Evolutionary conservation across 2,888 invertebrate genomes (phyloP).

Genomic region (Mechanitis messenoides): DNA sequence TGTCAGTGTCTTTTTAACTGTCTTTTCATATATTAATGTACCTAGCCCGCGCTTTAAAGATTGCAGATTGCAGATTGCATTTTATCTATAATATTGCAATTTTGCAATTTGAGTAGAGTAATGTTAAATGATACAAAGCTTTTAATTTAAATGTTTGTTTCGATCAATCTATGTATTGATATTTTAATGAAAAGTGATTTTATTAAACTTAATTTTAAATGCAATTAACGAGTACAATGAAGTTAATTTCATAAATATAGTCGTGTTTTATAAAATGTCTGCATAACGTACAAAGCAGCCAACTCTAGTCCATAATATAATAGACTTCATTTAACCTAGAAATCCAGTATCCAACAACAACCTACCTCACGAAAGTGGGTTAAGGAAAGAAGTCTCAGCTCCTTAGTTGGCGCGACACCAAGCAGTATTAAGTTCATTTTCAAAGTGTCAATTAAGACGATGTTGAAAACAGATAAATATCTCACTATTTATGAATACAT

Average conservation of each 20-base stretch:
- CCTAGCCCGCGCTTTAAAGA: too few relatives aligned
- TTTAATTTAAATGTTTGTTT: too few relatives aligned
- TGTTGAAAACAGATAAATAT: conserved; percentile 9
- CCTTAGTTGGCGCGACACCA: conserved; percentile 13
- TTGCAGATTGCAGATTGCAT: too few relatives aligned
- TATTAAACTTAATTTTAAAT: too few relatives aligned
- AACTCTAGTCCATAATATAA: conserved; percentile 3
- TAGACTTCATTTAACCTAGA: conserved; percentile 7
- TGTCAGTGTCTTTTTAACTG: too few relatives aligned
- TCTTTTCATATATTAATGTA: too few relatives aligned
- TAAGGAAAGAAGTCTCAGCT: conserved; percentile 7
- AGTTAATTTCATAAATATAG: background rate
- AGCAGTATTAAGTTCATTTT: conserved; percentile 7
- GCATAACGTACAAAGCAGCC: background rate
- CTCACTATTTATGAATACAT: background rate
- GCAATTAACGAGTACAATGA: too few relatives aligned
- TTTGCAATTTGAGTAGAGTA: too few relatives aligned
- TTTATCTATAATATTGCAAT: too few relatives aligned
- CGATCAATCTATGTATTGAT: too few relatives aligned
- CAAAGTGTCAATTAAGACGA: conserved; percentile 13
- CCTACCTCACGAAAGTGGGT: conserved; percentile 5
- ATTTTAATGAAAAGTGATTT: too few relatives aligned
- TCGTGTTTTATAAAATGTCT: background rate
- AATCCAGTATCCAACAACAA: conserved; percentile 4
- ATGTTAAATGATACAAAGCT: too few relatives aligned